Base-by-base conservation (phyloP, 2,113 vertebrate genomes). In the Elephas maximus region DNA sequence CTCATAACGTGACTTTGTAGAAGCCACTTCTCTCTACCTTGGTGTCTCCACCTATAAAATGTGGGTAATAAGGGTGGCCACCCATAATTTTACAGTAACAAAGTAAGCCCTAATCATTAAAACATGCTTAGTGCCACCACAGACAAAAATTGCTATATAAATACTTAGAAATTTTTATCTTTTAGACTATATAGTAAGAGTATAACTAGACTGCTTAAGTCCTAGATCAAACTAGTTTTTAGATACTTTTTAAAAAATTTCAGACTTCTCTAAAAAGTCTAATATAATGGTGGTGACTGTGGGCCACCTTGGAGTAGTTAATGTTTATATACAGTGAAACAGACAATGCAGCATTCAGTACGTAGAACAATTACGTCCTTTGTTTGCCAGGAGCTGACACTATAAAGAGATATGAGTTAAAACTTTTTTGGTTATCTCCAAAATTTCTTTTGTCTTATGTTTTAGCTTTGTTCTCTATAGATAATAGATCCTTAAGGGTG, bases 21-120 rank as follows among this genome's bases (percentile, higher is more conserved):
- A 97, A 96, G 81, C 92, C 80, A 91, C 63, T 28, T 93, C n/a
- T 93, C n/a, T 96, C 8, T 90, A 37, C 33, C 17, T 95, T 48
- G 33, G 44, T 92, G 33, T 92, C 62, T 96, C 92, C 90, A 88
- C 62, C 89, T 97, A 30, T 96, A 94, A 97, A 96, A 77, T 74
- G n/a, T 20, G 51, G 37, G 28, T 91, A 62, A 81, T 87, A 91
- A 76, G 78, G 17, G 44, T 91, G 78, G 69, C 82, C 62, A 87
- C 57, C 57, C 84, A 62, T 97, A 86, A 95, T 93, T n/a, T 95
- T 15, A 82, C n/a, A 94, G 5, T 93, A 44, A n/a, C 28, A 71
- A 90, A 88, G 45, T 76, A 90, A 94, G 28, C 80, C 53, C 33
- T 93, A 63, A 78, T 88, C 41, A 95, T 93, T 95, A 94, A 81